Percentiles rank a stretch among this genome's conserved stretches.
Evolutionary conservation across 2,888 invertebrate genomes (phyloP).

Genomic region (Saturnia japonica): DNA sequence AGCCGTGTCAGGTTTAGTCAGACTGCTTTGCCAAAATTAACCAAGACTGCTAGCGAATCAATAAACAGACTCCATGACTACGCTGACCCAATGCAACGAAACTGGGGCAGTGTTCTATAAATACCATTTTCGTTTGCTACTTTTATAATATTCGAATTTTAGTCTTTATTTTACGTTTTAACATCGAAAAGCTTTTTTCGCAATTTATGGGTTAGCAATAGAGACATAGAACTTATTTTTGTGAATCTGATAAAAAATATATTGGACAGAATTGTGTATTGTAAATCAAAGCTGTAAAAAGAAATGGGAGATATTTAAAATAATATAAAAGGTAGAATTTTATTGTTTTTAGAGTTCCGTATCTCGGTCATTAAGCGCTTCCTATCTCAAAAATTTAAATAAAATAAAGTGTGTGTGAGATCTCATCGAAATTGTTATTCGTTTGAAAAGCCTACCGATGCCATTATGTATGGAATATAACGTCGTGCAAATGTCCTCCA

Average conservation of each 20-base stretch:
- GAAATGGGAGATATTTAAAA: no score
- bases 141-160: constrained; percentile 50
- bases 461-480: no score
- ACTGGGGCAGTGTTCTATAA: constrained; percentile 71
- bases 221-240: not conserved
- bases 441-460: no score
- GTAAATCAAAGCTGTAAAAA: no score
- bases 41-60: constrained; percentile 69
- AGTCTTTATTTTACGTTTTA: constrained; percentile 35
- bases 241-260: not conserved
- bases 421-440: no score
- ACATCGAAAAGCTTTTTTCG: constrained; percentile 59
- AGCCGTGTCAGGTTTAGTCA: constrained; percentile 21
- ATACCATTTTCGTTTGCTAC: constrained; percentile 64
- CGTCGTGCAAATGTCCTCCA: no score
- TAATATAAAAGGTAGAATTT: no score
- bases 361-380: no score
- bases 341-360: no score
- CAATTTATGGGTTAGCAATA: not conserved
- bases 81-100: constrained; percentile 70
- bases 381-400: no score
- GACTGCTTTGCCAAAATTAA: constrained; percentile 72
- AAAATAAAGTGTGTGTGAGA: no score
- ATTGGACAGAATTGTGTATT: no score
- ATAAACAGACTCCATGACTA: constrained; percentile 70